Conservation (phyloP, 2,113 vertebrate genomes). For the Amphiprion percula region DNA sequence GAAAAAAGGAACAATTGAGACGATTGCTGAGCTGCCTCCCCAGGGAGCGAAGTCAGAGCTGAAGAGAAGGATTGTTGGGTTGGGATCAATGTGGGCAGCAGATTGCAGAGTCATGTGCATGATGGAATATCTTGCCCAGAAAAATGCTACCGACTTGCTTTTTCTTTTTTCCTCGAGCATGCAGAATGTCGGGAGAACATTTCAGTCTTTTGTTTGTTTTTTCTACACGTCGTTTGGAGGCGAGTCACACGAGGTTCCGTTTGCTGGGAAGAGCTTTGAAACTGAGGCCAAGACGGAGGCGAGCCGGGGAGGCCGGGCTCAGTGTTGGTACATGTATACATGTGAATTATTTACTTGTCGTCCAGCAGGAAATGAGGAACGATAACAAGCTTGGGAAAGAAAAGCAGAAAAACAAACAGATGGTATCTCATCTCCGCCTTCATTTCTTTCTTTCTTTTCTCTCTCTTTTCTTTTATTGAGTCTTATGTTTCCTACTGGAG, state of each 20-base stretch:
- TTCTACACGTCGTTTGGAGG: constrained; percentile 56
- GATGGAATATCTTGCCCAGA: constrained; percentile 60
- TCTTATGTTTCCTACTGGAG: constrained; percentile 2
- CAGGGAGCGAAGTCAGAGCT: constrained; percentile 50
- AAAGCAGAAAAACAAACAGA: constrained; percentile 81
- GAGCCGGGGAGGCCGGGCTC: constrained; percentile 52
- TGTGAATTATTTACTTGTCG: constrained; percentile 81
- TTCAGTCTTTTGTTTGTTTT: constrained; percentile 68
- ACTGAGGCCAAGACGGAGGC: constrained; percentile 55
- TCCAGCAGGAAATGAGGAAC: constrained; percentile 82
- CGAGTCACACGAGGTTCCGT: constrained; percentile 42
- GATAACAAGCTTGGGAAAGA: constrained; percentile 84
- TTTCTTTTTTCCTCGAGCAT: constrained; percentile 12
- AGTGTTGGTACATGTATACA: constrained; percentile 74
- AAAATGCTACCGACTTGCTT: constrained; percentile 60
- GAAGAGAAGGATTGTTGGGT: constrained; percentile 71
- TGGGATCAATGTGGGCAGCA: constrained; percentile 56
- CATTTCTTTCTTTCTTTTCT: constrained; percentile 30
- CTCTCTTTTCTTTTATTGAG: constrained; percentile 19
- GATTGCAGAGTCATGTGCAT: constrained; percentile 67
- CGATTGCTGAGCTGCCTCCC: constrained; percentile 62
- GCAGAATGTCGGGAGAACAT: constrained; percentile 50
- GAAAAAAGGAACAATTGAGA: constrained; percentile 64
- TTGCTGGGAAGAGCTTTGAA: constrained; percentile 68
- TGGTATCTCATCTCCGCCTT: constrained; percentile 58